Evolutionary conservation across 2,797 vertebrate species (phyloP), one percentile per base, ranked within the genome.

Genomic region (Peromyscus nudipes): DNA sequence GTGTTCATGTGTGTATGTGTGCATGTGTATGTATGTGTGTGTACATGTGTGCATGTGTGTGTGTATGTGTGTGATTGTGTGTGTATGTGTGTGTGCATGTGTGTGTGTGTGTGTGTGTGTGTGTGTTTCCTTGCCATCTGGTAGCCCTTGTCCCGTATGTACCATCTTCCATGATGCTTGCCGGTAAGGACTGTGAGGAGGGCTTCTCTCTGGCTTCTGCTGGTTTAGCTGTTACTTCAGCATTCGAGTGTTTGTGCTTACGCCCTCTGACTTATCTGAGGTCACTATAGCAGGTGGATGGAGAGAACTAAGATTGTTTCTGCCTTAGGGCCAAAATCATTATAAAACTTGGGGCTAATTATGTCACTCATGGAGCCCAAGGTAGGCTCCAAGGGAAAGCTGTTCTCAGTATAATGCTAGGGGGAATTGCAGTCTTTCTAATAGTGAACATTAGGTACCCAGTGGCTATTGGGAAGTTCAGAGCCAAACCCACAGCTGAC

Each of bases 81-180:
- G 0, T 0, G 7, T 37, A 12, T 27, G 21, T 0, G 1, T 19
- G 9, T 0, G 0, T 0, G 3, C n/a, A 27, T 17, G 46, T 0
- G 0, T 11, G 21, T 40, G 5, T 0, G 4, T 14, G 49, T 86
- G 34, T 14, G 43, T 52, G 25, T 0, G 57, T 55, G 46, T 57
- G 55, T 60, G 57, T 60, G 57, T 21, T 69, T 37, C 8, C n/a
- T 80, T 27, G 6, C 6, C 19, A 0, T 92, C 75, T 55, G 46
- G 34, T 2, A 0, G 29, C 29, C 71, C n/a, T 6, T 1, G 16
- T 9, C 57, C 0, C 1, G 52, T 0, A 25, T 4, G 6, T 2
- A 13, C 27, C 31, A 1, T 73, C n/a, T 55, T 85, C 65, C 27
- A 2, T 3, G 60, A 65, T 0, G 1, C 40, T 14, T 0, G 0